Evolutionary conservation across 2,113 vertebrate genomes (phyloP), one percentile per base, ranked within the genome.

Genomic region (Xiphophorus couchianus): DNA sequence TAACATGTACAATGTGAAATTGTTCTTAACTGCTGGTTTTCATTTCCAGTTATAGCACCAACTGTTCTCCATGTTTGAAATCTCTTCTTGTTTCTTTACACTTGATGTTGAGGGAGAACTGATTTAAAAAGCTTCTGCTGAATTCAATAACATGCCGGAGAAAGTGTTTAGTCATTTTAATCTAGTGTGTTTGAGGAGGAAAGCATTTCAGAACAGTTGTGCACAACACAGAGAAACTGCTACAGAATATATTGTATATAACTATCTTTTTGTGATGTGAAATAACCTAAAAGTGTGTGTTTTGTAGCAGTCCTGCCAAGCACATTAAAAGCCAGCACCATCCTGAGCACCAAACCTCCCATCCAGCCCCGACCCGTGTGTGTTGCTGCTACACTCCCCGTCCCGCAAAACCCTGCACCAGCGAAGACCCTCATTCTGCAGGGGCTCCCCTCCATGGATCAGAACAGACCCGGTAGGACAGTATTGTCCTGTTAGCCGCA

Each of bases 301-400:
- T 66, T 10, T 74, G 15, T 27, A 60, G 0, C 62, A 90, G 91
- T 84, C 0, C 22, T 90, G 19, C 81, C 88, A 0, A 66, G 82
- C 0, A 54, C 76, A 0, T 42, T 90, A 22, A 95, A 94, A 84
- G 88, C 93, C 51, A 92, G 86, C 89, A 86, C 68, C 84, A 91
- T 94, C 35, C 84, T 95, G 25, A 82, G 91, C 78, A 89, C 93
- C 74, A 97, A 96, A 29, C 94, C 93, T 0, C 90, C 94, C 44
- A 91, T 97, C 67, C 96, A 96, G 90, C 96, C 96, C 10, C 88
- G 95, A 54, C 96, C 96, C 0, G 66, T 96, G 70, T 90, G 95
- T 78, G 93, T 96, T 35, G 72, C 95, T 35, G 72, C 95, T 19
- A 31, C 93, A 0, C 78, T 95, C 2, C 93, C 94, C 0, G 69